These are phyloP conservation scores for Erebia palarica DNA, from an alignment of 2,888 invertebrate genomes.

Conservation along the genomic window DNA sequence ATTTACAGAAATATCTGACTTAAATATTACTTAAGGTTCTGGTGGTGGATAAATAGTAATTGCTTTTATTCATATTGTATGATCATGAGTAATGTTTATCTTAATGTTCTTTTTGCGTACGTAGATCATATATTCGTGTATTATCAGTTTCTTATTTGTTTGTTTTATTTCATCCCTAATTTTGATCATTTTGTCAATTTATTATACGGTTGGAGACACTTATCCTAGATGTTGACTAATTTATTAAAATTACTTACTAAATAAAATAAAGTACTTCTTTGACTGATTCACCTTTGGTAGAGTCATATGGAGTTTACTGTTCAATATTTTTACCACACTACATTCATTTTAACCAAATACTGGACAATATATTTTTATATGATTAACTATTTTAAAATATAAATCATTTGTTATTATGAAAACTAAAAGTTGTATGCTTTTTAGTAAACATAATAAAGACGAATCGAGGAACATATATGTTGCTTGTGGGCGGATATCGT, in stretches of 20 bases:
- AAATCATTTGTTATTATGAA: not conserved
- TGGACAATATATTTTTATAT: not conserved
- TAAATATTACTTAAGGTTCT: slow-evolving; percentile 66
- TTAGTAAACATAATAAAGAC: slow-evolving; percentile 52
- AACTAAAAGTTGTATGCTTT: slow-evolving; percentile 33
- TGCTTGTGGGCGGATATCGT: slow-evolving; percentile 52
- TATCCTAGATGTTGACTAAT: not conserved
- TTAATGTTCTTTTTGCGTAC: slow-evolving; percentile 57
- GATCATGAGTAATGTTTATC: slow-evolving; percentile 68
- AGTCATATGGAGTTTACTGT: not conserved
- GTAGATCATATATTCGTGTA: slow-evolving; percentile 57
- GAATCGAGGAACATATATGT: slow-evolving; percentile 55
- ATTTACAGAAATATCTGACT: slow-evolving; percentile 54
- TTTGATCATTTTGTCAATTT: not conserved
- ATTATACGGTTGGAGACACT: not conserved
- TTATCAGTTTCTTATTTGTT: slow-evolving; percentile 57
- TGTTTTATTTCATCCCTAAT: slow-evolving; percentile 53
- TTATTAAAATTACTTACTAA: not conserved
- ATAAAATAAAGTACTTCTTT: not conserved
- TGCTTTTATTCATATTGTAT: slow-evolving; percentile 69
- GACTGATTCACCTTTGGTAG: not conserved
- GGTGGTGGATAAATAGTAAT: slow-evolving; percentile 71
- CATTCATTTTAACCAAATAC: too few relatives aligned
- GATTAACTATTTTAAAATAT: not conserved
- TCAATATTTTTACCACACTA: too few relatives aligned